Conservation (phyloP, 2,888 invertebrate genomes). For the Celastrina argiolus region DNA sequence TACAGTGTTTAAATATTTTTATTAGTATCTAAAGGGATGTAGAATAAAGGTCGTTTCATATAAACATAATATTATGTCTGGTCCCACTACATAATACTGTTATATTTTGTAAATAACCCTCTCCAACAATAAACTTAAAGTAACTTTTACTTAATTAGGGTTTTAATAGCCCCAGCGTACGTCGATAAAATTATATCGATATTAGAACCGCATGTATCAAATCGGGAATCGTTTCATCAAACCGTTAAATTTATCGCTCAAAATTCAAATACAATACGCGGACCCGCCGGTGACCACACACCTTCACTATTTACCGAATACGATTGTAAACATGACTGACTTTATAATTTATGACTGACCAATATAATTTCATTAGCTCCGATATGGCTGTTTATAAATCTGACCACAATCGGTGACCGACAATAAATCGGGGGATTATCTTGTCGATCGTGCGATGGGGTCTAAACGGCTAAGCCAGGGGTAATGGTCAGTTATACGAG, state of each 20-base stretch:
- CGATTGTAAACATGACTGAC: constrained; percentile 45
- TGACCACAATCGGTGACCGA: constrained; percentile 55
- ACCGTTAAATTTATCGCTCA: not conserved
- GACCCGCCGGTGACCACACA: constrained; percentile 55
- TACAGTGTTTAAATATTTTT: too few relatives aligned
- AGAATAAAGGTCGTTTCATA: too few relatives aligned
- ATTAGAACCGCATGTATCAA: not conserved
- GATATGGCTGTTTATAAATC: constrained; percentile 57
- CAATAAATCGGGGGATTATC: constrained; percentile 74
- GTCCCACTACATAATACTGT: not conserved
- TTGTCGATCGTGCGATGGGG: constrained; percentile 69
- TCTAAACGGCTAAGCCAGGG: constrained; percentile 64
- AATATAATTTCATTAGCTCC: constrained; percentile 71
- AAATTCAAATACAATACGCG: constrained; percentile 33
- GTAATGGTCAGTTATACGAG: constrained; percentile 47
- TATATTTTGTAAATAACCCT: not conserved
- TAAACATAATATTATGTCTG: too few relatives aligned
- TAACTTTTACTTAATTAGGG: not conserved
- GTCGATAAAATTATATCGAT: not conserved
- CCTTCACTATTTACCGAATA: constrained; percentile 53
- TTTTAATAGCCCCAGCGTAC: not conserved
- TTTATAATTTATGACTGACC: constrained; percentile 62
- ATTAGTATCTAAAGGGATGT: too few relatives aligned
- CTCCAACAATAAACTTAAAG: not conserved
- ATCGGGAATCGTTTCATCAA: not conserved